A percentile compares a stretch with the other conserved stretches of the same genome.
These are phyloP conservation scores for Gonocerus acuteangulatus DNA, from an alignment of 2,888 invertebrate species.

Conservation along the genomic window DNA sequence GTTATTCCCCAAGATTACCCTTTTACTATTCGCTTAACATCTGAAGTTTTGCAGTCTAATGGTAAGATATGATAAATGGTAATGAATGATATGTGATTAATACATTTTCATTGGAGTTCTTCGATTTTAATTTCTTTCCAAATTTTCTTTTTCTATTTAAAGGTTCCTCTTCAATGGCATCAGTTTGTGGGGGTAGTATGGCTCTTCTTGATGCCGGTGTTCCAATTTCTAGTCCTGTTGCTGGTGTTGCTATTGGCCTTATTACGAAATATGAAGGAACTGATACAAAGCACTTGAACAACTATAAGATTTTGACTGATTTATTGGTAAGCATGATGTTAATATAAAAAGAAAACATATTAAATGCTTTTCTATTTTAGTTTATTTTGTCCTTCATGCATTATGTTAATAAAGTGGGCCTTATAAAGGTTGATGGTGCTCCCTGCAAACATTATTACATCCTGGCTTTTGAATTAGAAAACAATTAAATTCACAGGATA, in stretches of 20 bases:
- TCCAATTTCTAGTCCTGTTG: conserved; percentile 64
- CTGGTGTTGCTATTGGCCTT: conserved; percentile 93
- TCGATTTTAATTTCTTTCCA: background rate
- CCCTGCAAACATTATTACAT: too few relatives aligned
- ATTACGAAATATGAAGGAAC: conserved; percentile 54
- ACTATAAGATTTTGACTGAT: conserved; percentile 83
- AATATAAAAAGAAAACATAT: too few relatives aligned
- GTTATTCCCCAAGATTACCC: conserved; percentile 77
- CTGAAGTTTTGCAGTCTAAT: conserved; percentile 90
- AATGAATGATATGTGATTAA: too few relatives aligned
- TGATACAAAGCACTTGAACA: conserved; percentile 55
- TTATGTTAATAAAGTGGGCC: too few relatives aligned
- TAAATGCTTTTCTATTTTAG: background rate
- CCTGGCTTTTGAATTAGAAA: too few relatives aligned
- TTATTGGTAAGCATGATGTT: conserved; percentile 74
- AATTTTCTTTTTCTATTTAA: conserved; percentile 34
- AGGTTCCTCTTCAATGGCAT: conserved; percentile 98
- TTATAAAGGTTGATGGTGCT: too few relatives aligned
- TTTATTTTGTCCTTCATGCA: too few relatives aligned
- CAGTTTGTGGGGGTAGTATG: conserved; percentile 89
- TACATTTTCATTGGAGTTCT: too few relatives aligned
- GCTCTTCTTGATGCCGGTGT: conserved; percentile 97
- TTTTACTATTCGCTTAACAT: conserved; percentile 82
- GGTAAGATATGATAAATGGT: conserved; percentile 49
- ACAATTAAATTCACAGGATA: too few relatives aligned